A percentile compares a stretch with the other conserved stretches of the same genome.
Evolutionary conservation across 2,113 vertebrate genomes (phyloP).

Genomic region (Smithornis capensis): DNA sequence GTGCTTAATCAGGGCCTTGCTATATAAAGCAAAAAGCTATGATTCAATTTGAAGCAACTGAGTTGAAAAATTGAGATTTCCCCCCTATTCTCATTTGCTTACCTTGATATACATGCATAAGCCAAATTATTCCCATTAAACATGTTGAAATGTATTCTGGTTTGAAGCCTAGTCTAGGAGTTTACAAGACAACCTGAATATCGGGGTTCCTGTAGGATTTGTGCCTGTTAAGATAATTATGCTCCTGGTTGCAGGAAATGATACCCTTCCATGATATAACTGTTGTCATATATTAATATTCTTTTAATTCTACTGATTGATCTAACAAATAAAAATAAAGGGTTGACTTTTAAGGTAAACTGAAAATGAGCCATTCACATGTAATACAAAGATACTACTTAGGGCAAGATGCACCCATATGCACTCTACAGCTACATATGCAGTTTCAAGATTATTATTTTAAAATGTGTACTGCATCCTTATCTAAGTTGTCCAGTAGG

Average conservation of each 20-base stretch:
- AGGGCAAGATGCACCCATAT: neutral
- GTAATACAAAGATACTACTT: constrained; percentile 5
- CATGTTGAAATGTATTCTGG: neutral
- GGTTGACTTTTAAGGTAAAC: neutral
- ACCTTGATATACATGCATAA: neutral
- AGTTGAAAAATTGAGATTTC: neutral
- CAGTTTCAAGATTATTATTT: constrained; percentile 51
- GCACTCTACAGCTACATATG: constrained; percentile 1
- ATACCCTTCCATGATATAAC: neutral
- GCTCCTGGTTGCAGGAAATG: neutral
- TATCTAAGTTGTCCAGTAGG: constrained; percentile 60
- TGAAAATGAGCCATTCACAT: neutral
- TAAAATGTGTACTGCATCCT: constrained; percentile 33
- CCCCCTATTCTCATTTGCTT: neutral
- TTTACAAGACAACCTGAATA: neutral
- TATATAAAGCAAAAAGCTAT: constrained; percentile 50
- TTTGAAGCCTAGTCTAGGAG: neutral
- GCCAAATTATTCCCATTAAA: neutral
- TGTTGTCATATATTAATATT: neutral
- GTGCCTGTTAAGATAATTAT: neutral
- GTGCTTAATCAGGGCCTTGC: constrained; percentile 57
- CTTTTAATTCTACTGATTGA: neutral
- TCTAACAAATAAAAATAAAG: neutral
- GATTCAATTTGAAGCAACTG: constrained; percentile 1
- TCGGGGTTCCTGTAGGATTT: neutral